Evolutionary conservation across 2,797 vertebrate species (phyloP), one percentile per base, ranked within the genome.

Genomic region (Rousettus madagascariensis): DNA sequence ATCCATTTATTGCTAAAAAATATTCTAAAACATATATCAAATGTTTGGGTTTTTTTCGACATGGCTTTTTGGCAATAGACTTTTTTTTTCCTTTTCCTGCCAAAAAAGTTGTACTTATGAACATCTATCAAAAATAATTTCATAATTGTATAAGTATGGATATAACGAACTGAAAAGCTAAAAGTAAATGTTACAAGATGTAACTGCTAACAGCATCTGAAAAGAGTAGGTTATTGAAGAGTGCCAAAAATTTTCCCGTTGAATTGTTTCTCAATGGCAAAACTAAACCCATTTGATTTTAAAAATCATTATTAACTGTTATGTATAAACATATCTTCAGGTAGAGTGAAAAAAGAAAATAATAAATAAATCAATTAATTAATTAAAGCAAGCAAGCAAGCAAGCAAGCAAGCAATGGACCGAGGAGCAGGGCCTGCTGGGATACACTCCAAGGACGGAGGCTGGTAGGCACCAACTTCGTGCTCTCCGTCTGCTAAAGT

Each of bases 211-310:
- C 9, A 51, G 9, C 8, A 85, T 71, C 43, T 90, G 36, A 63
- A 95, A 87, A 38, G n/a, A 93, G 26, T 49, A 65, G 17, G 41
- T 82, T 85, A 38, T 36, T 94, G 22, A 82, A 43, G 55, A 16
- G 13, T 33, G 5, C 26, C 13, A 20, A 33, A 86, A 41, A 83
- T 5, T 13, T 87, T 74, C 41, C 30, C 80, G 7, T 15, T 80
- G 46, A 74, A 16, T 80, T 89, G 66, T 90, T 92, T 95, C 33
- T 95, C 33, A 75, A 36, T 71, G 71, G 46, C 66, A 69, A 96
- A 95, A 82, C 6, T 92, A 95, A 83, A 55, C 87, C 26, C n/a
- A 65, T 91, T 88, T 92, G 86, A 66, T 77, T 69, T 93, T 74
- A 63, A 49, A 74, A 95, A 75, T 85, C 17, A 59, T 74, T 77